These are phyloP conservation scores for Dexiosoma caninum DNA, from an alignment of 2,888 invertebrate genomes.

Conservation along the genomic window DNA sequence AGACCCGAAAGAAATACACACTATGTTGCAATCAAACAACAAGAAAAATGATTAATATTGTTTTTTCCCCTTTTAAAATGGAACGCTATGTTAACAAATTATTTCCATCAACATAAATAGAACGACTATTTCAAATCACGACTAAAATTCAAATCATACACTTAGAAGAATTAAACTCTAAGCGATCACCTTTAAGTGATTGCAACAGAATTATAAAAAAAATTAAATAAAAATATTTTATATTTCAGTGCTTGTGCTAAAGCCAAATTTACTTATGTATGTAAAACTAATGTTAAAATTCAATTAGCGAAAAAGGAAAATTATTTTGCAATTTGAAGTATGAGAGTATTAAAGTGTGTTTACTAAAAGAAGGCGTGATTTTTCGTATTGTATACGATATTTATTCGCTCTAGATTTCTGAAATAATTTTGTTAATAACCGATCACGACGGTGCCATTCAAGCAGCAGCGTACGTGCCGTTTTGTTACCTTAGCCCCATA, in stretches of 20 bases:
- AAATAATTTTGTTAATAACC: too few relatives aligned
- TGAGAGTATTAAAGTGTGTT: not conserved
- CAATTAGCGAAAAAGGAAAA: slow-evolving; percentile 5
- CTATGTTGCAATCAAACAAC: not conserved
- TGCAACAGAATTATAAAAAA: not conserved
- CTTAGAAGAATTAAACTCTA: not conserved
- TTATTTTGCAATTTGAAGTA: too few relatives aligned
- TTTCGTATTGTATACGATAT: not conserved
- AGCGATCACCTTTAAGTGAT: slow-evolving; percentile 56
- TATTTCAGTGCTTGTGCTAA: slow-evolving; percentile 8
- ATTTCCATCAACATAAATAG: slow-evolving; percentile 34
- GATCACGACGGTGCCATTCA: too few relatives aligned
- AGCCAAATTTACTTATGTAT: slow-evolving; percentile 46
- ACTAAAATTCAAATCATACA: not conserved
- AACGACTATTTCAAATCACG: too few relatives aligned
- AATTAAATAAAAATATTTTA: not conserved
- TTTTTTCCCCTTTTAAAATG: not conserved
- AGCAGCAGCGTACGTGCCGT: too few relatives aligned
- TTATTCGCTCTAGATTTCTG: not conserved
- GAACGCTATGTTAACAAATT: slow-evolving; percentile 30
- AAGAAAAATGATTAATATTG: slow-evolving; percentile 26
- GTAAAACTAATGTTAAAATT: slow-evolving; percentile 27
- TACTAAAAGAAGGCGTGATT: not conserved
- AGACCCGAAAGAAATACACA: slow-evolving; percentile 9
- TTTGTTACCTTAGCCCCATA: too few relatives aligned